These are phyloP conservation scores for Pogonophryne albipinna DNA, from an alignment of 2,797 vertebrate species.

Conservation along the genomic window DNA sequence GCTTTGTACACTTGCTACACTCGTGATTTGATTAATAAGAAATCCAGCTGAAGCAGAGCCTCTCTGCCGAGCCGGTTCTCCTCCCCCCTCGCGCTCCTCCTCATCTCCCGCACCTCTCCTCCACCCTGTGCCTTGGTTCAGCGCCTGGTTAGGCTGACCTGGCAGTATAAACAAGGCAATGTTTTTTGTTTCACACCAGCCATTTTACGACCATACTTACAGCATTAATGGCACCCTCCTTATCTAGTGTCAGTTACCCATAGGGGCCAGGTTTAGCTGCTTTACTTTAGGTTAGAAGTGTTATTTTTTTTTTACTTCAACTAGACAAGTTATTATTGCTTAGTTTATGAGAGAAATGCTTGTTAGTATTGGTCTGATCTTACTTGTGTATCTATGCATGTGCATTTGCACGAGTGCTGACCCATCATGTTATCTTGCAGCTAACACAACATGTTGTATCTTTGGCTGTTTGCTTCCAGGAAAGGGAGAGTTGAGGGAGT, in stretches of 20 bases:
- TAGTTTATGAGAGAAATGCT: neutral
- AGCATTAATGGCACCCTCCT: conserved; percentile 55
- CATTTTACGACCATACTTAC: conserved; percentile 69
- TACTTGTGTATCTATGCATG: conserved; percentile 32
- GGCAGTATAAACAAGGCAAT: conserved; percentile 74
- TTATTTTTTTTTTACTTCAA: conserved; percentile 38
- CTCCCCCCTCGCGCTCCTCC: conserved; percentile 2
- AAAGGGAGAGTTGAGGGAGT: conserved; percentile 69
- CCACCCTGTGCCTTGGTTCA: conserved; percentile 41
- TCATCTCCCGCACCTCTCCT: conserved; percentile 31
- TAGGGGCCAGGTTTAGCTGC: conserved; percentile 28
- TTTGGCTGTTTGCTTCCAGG: conserved; percentile 69
- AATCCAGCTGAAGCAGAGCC: conserved; percentile 52
- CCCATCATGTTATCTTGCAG: conserved; percentile 66
- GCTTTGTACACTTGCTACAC: conserved; percentile 51
- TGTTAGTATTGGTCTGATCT: conserved; percentile 17
- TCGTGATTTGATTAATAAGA: conserved; percentile 75
- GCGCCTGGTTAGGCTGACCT: conserved; percentile 70
- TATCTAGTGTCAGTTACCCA: conserved; percentile 60
- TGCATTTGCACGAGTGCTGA: conserved; percentile 34
- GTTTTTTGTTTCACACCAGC: conserved; percentile 72
- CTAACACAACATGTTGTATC: conserved; percentile 71
- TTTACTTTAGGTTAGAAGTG: conserved; percentile 46
- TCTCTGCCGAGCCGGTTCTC: conserved; percentile 12
- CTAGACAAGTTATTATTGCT: neutral